These are phyloP conservation scores for Protaetia brevitarsis DNA, from an alignment of 1,140 invertebrate genomes.

Conservation along the genomic window DNA sequence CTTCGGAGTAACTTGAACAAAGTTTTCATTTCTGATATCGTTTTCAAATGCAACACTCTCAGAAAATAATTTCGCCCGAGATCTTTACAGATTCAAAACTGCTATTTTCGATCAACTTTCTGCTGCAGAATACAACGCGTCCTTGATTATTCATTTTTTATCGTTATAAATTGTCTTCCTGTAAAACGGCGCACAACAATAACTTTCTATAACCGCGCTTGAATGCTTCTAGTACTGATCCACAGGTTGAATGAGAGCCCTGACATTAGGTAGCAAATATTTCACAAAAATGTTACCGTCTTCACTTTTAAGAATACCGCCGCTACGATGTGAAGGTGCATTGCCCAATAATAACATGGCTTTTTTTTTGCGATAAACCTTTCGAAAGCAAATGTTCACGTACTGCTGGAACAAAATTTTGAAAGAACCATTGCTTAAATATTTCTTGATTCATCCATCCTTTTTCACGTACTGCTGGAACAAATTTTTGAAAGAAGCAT, in stretches of 20 bases:
- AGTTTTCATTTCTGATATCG: not conserved
- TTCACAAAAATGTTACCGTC: slow-evolving; percentile 43
- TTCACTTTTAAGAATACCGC: slow-evolving; percentile 42
- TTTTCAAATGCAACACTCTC: too few species aligned
- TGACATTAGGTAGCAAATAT: slow-evolving; percentile 46
- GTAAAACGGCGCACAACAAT: not conserved
- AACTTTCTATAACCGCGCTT: not conserved
- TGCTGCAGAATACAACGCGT: not conserved
- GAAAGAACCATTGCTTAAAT: not conserved
- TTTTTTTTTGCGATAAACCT: not conserved
- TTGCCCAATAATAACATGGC: slow-evolving; percentile 47
- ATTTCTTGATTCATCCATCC: too few species aligned
- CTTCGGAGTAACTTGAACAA: not conserved
- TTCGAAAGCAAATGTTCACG: not conserved
- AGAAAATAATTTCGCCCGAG: not conserved
- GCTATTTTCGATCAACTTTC: not conserved
- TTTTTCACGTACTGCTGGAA: too few species aligned
- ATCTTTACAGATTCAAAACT: not conserved
- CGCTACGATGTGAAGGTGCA: slow-evolving; percentile 35
- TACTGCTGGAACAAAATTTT: not conserved
- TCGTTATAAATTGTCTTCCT: not conserved
- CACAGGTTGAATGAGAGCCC: slow-evolving; percentile 42
- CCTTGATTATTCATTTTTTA: not conserved
- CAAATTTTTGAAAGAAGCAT: too few species aligned
- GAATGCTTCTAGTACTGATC: slow-evolving; percentile 35